A percentile compares a stretch with the other conserved stretches of the same genome.
phyloP scores from a whole-genome alignment of 2,113 vertebrate species.

The Castor canadensis region DNA sequence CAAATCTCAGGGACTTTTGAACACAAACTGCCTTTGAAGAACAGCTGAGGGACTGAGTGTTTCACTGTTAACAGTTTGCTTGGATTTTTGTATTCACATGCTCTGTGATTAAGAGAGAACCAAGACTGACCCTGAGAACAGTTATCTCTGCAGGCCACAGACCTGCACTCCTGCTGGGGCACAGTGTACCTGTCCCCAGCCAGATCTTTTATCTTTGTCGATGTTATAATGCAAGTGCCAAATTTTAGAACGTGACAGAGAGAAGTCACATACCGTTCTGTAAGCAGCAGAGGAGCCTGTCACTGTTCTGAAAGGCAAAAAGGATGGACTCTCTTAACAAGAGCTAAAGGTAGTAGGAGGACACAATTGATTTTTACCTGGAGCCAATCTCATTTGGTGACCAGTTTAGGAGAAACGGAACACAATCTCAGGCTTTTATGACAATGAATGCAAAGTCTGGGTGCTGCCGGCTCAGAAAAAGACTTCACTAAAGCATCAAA shows the following conservation, averaged over 20 bases:
- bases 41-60: neutral
- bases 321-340: neutral
- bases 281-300: neutral
- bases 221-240: conserved; percentile 3
- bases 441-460: neutral
- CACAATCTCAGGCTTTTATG: conserved; percentile 49
- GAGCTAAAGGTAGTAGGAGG: conserved; percentile 39
- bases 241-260: neutral
- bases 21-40: neutral
- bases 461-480: neutral
- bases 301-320: neutral
- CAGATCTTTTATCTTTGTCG: neutral
- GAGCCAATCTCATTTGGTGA: conserved; percentile 45
- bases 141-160: neutral
- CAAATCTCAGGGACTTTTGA: neutral
- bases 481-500: conserved; percentile 24
- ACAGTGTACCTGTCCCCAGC: neutral
- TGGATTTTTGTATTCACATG: neutral
- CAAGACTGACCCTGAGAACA: neutral
- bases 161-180: too few species aligned
- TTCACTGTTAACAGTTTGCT: neutral
- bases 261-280: neutral
- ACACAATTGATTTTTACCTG: conserved; percentile 28
- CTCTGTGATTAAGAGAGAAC: neutral
- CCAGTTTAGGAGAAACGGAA: conserved; percentile 37